Conservation (phyloP, 2,113 vertebrate genomes). For the Acinonyx jubatus region DNA sequence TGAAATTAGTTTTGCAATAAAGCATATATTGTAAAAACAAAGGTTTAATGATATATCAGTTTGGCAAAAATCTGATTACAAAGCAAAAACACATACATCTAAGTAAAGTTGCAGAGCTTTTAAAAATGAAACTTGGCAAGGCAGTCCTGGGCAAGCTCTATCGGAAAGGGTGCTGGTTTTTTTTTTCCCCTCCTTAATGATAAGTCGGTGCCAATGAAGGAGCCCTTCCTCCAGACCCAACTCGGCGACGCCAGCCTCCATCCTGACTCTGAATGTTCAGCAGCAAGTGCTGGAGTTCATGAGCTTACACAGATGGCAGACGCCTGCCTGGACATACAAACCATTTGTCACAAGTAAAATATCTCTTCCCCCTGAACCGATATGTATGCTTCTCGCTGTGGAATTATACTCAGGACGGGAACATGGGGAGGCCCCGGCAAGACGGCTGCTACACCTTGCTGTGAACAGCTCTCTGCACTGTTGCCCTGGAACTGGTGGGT, state of each 20-base stretch:
- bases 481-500: not conserved
- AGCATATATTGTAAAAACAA: conserved; percentile 78
- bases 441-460: accelerated
- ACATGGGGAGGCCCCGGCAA: accelerated
- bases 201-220: not conserved
- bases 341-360: not conserved
- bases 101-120: conserved; percentile 72
- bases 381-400: not conserved
- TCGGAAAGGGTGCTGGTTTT: not conserved
- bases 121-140: conserved; percentile 67
- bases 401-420: not conserved
- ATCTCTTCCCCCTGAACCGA: not conserved
- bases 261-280: not conserved
- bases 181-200: not conserved
- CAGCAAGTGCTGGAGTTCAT: not conserved
- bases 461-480: not conserved
- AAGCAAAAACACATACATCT: conserved; percentile 74
- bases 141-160: not conserved
- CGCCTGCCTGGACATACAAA: accelerated
- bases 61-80: conserved; percentile 76
- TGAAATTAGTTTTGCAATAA: conserved; percentile 79
- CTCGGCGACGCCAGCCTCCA: accelerated
- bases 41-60: conserved; percentile 77
- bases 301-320: not conserved
- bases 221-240: not conserved